These are phyloP conservation scores for Astyanax mexicanus DNA, from an alignment of 2,797 vertebrate genomes.

Conservation along the genomic window DNA sequence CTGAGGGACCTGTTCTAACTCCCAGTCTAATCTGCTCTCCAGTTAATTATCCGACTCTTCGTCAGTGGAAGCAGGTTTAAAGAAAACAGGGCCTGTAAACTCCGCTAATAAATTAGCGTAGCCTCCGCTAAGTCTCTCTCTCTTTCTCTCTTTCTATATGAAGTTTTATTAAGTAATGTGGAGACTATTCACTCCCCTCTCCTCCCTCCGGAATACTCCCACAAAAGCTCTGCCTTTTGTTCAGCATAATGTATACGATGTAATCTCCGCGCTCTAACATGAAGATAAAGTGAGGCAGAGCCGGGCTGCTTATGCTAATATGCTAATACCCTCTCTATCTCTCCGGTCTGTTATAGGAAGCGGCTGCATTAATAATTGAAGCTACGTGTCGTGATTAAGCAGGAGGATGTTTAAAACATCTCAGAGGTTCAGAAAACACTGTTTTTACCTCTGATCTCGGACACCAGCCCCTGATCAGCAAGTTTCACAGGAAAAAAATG, in stretches of 20 bases:
- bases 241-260: background rate
- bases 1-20: background rate
- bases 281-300: background rate
- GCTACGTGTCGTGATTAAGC: slow-evolving; percentile 38
- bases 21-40: background rate
- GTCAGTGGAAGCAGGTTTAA: background rate
- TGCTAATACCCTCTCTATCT: too few species aligned
- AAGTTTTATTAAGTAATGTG: too few species aligned
- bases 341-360: slow-evolving; percentile 28
- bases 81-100: background rate
- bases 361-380: slow-evolving; percentile 46
- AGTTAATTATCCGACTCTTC: background rate
- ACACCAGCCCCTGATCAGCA: background rate
- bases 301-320: background rate
- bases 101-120: background rate
- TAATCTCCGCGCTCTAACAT: background rate
- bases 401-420: slow-evolving; percentile 39
- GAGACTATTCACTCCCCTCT: background rate
- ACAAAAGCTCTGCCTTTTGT: background rate
- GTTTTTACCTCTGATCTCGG: background rate
- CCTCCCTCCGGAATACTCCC: background rate
- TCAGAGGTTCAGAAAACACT: background rate
- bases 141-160: background rate
- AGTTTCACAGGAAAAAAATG: background rate
- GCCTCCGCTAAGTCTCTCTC: too few species aligned